Evolutionary conservation across 2,113 vertebrate species (phyloP).

Genomic region (Uria lomvia): DNA sequence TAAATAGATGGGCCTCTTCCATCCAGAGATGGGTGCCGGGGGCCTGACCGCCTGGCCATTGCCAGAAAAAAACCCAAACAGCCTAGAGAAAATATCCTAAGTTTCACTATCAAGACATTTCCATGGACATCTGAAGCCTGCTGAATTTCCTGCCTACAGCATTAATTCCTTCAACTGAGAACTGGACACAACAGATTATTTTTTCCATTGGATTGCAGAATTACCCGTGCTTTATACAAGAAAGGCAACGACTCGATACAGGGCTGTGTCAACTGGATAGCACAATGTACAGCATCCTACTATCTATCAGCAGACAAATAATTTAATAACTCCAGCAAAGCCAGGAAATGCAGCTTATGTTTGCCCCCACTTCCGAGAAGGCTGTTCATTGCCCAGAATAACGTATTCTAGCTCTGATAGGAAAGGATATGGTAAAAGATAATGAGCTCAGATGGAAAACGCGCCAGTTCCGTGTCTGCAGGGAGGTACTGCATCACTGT

Average conservation of each 20-base stretch:
- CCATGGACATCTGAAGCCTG: background rate
- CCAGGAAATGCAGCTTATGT: background rate
- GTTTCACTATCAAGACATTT: background rate
- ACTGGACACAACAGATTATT: background rate
- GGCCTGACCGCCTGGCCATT: background rate
- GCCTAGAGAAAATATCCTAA: background rate
- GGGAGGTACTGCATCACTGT: too few relatives aligned
- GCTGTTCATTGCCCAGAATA: background rate
- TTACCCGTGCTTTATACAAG: background rate
- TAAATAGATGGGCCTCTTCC: background rate
- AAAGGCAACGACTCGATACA: background rate
- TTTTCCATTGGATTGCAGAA: background rate
- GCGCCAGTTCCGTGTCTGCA: fast-evolving
- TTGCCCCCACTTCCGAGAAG: background rate
- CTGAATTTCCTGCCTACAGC: background rate
- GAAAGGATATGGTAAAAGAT: background rate
- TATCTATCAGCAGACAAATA: background rate
- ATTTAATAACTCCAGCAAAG: background rate
- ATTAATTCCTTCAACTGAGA: background rate
- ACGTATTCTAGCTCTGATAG: background rate
- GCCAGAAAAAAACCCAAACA: background rate
- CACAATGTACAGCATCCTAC: background rate
- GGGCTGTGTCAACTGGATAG: background rate
- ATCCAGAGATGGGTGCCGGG: fast-evolving
- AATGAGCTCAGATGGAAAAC: background rate